Conservation (phyloP, 2,113 vertebrate genomes). For the Ciconia stormi region DNA sequence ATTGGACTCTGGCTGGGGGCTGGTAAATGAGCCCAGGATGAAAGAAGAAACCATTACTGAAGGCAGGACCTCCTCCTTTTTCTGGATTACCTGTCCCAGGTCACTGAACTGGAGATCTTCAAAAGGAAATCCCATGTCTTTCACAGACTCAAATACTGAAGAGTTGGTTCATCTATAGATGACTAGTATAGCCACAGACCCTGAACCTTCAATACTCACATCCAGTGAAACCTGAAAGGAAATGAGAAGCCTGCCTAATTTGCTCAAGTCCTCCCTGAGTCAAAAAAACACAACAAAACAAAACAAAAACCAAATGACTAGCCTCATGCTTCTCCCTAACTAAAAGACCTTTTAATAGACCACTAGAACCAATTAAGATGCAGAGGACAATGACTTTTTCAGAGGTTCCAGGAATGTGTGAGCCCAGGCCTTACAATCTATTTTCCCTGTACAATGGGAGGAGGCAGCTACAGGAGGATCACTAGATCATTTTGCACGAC, state of each 20-base stretch:
- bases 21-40: neutral
- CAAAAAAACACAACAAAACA: neutral
- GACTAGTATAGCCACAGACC: neutral
- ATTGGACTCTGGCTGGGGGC: neutral
- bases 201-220: neutral
- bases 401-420: neutral
- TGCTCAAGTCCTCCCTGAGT: neutral
- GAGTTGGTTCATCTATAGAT: neutral
- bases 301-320: neutral
- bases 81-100: neutral
- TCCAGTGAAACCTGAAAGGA: neutral
- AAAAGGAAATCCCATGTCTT: neutral
- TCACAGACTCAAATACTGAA: neutral
- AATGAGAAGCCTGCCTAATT: neutral
- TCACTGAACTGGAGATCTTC: neutral
- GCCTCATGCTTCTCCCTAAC: neutral
- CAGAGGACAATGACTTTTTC: neutral
- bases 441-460: neutral
- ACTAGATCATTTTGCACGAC: neutral
- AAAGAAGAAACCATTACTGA: neutral
- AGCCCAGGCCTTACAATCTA: neutral
- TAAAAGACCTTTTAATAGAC: neutral
- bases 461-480: neutral
- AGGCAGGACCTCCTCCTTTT: neutral
- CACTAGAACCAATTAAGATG: neutral